These are phyloP conservation scores for Megaustenia siamemsis DNA, from an alignment of 2,888 invertebrate genomes.

Conservation along the genomic window DNA sequence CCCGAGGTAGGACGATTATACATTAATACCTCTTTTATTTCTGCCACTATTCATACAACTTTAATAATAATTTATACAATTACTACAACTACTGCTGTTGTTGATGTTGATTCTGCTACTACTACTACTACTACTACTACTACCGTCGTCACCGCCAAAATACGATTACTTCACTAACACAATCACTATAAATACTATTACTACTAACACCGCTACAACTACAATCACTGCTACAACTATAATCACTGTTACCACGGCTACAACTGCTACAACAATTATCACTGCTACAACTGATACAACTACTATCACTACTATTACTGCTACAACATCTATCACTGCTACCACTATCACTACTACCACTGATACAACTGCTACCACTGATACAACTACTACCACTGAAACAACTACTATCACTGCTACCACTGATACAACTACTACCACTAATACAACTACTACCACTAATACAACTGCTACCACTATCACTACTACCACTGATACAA, in stretches of 20 bases:
- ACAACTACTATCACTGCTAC: not conserved
- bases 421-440: not conserved
- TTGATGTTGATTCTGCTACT: not conserved
- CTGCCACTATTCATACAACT: not conserved
- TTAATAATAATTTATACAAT: too few relatives aligned
- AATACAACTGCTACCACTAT: not conserved
- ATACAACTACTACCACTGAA: not conserved
- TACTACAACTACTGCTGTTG: not conserved
- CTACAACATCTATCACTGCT: not conserved
- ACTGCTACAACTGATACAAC: not conserved
- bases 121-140: not conserved
- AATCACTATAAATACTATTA: not conserved
- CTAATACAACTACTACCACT: not conserved
- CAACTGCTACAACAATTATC: not conserved
- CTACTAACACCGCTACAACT: constrained; percentile 5
- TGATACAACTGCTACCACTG: not conserved
- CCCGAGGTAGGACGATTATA: not conserved
- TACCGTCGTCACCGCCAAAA: not conserved
- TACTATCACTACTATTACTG: not conserved
- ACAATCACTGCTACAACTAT: not conserved
- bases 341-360: not conserved
- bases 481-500: not conserved
- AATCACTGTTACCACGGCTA: not conserved
- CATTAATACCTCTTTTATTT: not conserved
- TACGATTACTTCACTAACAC: not conserved